Conservation (phyloP, 2,797 vertebrate species). For the Gallinago stenura region DNA sequence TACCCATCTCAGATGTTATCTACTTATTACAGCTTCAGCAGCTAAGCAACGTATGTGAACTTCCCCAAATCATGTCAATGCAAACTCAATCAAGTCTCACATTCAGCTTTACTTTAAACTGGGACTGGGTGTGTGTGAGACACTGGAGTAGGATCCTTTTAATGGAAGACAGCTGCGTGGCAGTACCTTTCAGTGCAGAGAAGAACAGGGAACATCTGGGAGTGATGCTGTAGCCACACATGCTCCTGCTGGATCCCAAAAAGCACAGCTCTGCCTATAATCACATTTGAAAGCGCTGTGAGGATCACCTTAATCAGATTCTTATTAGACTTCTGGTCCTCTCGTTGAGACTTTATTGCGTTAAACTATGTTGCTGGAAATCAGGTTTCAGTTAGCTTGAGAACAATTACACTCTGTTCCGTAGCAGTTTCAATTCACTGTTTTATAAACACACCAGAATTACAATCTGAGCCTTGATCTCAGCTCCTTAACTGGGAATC, state of each 20-base stretch:
- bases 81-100: background rate
- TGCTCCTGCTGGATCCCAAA: background rate
- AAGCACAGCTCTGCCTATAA: background rate
- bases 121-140: too few species aligned
- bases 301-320: background rate
- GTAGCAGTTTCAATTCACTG: background rate
- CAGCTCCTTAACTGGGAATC: background rate
- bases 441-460: background rate
- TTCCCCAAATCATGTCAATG: rapidly evolving
- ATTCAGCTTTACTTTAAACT: background rate
- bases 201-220: background rate
- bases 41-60: background rate
- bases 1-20: background rate
- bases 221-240: background rate
- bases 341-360: background rate
- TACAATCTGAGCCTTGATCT: background rate
- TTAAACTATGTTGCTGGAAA: background rate
- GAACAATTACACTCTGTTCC: background rate
- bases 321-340: background rate
- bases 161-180: background rate
- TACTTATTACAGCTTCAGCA: background rate
- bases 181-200: background rate
- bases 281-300: background rate
- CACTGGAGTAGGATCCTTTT: background rate
- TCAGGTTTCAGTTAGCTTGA: background rate